Evolutionary conservation across 2,113 vertebrate species (phyloP).

Genomic region (Eleginops maclovinus): DNA sequence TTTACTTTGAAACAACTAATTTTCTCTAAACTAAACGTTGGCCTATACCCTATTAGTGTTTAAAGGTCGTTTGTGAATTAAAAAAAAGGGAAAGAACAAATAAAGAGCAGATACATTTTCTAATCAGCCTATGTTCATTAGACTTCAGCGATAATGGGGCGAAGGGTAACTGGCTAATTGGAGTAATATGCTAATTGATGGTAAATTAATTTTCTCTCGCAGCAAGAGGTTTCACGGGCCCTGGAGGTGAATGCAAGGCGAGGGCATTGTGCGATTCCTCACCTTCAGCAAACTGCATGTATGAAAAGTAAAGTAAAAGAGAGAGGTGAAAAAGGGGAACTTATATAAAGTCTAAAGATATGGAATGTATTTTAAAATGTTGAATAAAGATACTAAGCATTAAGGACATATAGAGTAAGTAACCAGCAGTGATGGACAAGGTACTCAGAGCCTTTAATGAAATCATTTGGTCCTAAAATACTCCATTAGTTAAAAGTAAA

Average conservation of each 20-base stretch:
- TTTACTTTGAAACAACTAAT: conserved; percentile 44
- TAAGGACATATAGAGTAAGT: no score
- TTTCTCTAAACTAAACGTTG: conserved; percentile 26
- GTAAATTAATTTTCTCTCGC: conserved; percentile 74
- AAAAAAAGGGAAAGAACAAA: not conserved
- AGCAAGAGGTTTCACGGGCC: conserved; percentile 53
- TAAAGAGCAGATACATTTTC: conserved; percentile 62
- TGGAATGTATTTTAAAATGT: no score
- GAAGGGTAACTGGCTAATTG: conserved; percentile 67
- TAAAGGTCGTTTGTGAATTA: conserved; percentile 59
- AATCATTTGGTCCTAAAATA: no score
- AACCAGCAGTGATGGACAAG: no score
- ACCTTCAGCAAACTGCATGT: conserved; percentile 28
- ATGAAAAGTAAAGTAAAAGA: conserved; percentile 2
- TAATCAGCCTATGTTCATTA: conserved; percentile 79
- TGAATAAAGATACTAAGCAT: no score
- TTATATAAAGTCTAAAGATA: not conserved
- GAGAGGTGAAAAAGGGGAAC: not conserved
- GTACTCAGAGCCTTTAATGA: no score
- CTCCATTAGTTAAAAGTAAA: no score
- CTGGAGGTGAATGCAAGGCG: conserved; percentile 46
- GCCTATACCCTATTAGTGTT: conserved; percentile 48
- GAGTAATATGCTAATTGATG: conserved; percentile 74
- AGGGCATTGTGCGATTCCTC: conserved; percentile 13
- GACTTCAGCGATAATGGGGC: conserved; percentile 63